Percentiles rank a stretch among this genome's conserved stretches.
phyloP scores from a whole-genome alignment of 2,888 invertebrate species.

The Papilio protenor region DNA sequence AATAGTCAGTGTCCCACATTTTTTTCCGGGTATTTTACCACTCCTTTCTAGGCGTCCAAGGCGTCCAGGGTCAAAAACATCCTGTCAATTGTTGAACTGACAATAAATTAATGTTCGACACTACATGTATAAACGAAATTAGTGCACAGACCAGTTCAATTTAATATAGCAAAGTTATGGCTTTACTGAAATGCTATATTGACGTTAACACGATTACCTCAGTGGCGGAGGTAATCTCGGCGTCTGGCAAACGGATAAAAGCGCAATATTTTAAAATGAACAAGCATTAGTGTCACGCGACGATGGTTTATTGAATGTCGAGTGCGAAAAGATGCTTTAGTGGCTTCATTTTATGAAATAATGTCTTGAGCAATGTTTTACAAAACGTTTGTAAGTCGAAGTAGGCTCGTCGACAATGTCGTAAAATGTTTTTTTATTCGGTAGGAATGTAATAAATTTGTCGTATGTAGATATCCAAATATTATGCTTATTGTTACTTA shows the following conservation, averaged over 20 bases:
- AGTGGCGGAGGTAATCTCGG: slow-evolving; percentile 30
- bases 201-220: slow-evolving; percentile 33
- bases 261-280: slow-evolving; percentile 62
- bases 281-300: slow-evolving; percentile 61
- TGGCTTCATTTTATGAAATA: slow-evolving; percentile 64
- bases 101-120: too few species aligned
- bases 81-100: too few species aligned
- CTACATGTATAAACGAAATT: too few species aligned
- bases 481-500: background rate
- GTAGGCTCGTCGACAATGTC: background rate
- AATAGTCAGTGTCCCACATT: too few species aligned
- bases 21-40: too few species aligned
- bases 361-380: slow-evolving; percentile 43
- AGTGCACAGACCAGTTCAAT: background rate
- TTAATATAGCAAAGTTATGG: slow-evolving; percentile 16
- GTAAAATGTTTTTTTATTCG: slow-evolving; percentile 6
- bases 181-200: slow-evolving; percentile 20
- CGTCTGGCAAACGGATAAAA: slow-evolving; percentile 35
- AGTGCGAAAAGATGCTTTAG: slow-evolving; percentile 56
- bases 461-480: background rate
- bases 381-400: background rate
- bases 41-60: too few species aligned
- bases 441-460: background rate
- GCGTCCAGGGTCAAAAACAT: too few species aligned
- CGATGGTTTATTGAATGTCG: slow-evolving; percentile 64